Percentiles rank a stretch among this genome's conserved stretches.
These are phyloP conservation scores for Abscondita cerata DNA, from an alignment of 2,888 invertebrate genomes.

Conservation along the genomic window DNA sequence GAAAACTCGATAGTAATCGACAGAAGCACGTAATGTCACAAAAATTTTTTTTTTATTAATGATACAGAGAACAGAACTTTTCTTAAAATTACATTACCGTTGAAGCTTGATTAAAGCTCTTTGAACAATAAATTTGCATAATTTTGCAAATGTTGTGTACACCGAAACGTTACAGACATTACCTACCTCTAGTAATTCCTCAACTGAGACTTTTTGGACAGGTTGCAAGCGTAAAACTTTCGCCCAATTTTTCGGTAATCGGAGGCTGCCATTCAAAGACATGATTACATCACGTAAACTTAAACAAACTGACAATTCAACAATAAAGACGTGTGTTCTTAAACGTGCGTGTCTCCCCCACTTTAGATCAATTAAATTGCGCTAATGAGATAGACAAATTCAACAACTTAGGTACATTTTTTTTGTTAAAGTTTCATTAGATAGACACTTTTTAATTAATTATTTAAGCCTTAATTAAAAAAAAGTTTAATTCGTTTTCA, in stretches of 20 bases:
- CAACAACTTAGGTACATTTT: background rate
- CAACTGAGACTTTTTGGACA: constrained; percentile 53
- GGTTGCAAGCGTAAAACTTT: constrained; percentile 56
- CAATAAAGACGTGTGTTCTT: background rate
- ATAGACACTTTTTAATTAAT: too few species aligned
- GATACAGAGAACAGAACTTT: too few species aligned
- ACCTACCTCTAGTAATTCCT: constrained; percentile 58
- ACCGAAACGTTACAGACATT: background rate
- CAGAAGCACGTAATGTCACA: too few species aligned
- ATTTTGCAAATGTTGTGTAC: background rate
- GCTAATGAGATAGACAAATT: background rate
- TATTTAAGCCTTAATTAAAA: too few species aligned
- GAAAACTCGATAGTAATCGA: too few species aligned
- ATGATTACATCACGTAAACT: constrained; percentile 39
- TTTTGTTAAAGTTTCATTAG: background rate
- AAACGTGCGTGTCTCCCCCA: background rate
- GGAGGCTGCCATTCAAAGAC: constrained; percentile 52
- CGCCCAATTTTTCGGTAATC: constrained; percentile 58
- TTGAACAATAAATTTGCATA: background rate
- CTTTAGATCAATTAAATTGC: background rate
- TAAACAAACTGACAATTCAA: background rate
- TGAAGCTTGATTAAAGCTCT: too few species aligned
- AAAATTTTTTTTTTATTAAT: too few species aligned
- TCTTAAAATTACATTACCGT: too few species aligned
- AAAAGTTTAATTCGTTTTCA: too few species aligned